These are phyloP conservation scores for Pachycephus smyrnensis DNA, from an alignment of 2,888 invertebrate genomes.

Conservation along the genomic window DNA sequence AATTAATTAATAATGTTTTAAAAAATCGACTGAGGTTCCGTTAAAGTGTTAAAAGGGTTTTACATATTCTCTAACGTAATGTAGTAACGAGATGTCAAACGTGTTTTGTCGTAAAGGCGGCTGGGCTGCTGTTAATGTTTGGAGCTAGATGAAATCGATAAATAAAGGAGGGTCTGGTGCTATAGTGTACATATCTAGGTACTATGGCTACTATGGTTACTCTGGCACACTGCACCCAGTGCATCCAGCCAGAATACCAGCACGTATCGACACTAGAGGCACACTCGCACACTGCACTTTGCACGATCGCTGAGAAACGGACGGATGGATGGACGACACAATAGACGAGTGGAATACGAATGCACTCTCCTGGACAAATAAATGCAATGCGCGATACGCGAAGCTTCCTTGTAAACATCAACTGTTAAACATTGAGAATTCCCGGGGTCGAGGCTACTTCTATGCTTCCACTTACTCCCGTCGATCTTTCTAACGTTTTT, in stretches of 20 bases:
- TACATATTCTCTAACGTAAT: too few species aligned
- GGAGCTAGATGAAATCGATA: neutral
- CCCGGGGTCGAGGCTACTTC: conserved; percentile 43
- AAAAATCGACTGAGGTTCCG: too few species aligned
- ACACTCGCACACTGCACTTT: conserved; percentile 60
- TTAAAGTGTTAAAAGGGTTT: too few species aligned
- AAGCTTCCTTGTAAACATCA: conserved; percentile 61
- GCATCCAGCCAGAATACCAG: conserved; percentile 40
- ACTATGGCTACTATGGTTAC: neutral
- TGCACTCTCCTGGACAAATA: conserved; percentile 51
- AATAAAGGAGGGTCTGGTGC: conserved; percentile 18
- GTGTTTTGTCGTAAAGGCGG: too few species aligned
- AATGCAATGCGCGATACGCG: conserved; percentile 54
- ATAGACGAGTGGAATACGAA: conserved; percentile 53
- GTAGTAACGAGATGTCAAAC: too few species aligned
- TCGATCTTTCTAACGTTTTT: too few species aligned
- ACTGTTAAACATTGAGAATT: conserved; percentile 44
- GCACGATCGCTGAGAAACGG: conserved; percentile 32
- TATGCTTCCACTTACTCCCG: too few species aligned
- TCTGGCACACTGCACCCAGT: conserved; percentile 24
- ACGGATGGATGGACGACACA: conserved; percentile 39
- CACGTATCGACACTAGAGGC: conserved; percentile 58
- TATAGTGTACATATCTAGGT: too few species aligned
- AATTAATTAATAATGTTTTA: too few species aligned
- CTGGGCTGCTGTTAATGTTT: too few species aligned